Evolutionary conservation across 2,888 invertebrate species (phyloP).

Genomic region (Anoplius nigerrimus): DNA sequence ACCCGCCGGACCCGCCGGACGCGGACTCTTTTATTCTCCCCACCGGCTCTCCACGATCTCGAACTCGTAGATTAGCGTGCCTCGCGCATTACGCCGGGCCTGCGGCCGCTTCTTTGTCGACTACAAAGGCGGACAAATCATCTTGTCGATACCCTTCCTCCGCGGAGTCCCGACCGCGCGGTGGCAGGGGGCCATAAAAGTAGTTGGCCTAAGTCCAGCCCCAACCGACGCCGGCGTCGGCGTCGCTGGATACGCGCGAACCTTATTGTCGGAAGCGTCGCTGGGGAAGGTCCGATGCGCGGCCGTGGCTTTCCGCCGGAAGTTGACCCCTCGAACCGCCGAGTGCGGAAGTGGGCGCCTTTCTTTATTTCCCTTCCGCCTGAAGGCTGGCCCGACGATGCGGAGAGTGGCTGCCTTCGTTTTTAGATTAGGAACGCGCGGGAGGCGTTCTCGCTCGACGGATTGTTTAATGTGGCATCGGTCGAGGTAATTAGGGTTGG

Average conservation of each 20-base stretch:
- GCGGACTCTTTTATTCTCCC: too few relatives aligned
- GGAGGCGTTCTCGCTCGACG: too few relatives aligned
- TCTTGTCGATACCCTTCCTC: slow-evolving; percentile 43
- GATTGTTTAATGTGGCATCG: too few relatives aligned
- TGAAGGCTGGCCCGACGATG: too few relatives aligned
- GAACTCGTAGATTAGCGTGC: too few relatives aligned
- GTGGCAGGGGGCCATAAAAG: slow-evolving; percentile 45
- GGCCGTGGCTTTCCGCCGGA: slow-evolving; percentile 1
- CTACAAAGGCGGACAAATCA: slow-evolving; percentile 49
- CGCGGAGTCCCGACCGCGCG: slow-evolving; percentile 22
- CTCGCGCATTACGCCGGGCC: not conserved
- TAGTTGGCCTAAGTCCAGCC: slow-evolving; percentile 61
- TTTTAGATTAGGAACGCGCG: too few relatives aligned
- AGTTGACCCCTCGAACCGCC: slow-evolving; percentile 1
- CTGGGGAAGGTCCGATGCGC: slow-evolving; percentile 28
- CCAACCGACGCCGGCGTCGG: not conserved
- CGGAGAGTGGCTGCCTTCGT: too few relatives aligned
- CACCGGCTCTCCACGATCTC: too few relatives aligned
- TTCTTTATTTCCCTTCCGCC: too few relatives aligned
- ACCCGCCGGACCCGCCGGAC: too few relatives aligned
- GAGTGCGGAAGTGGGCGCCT: too few relatives aligned
- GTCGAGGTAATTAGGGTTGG: too few relatives aligned
- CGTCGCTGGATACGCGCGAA: slow-evolving; percentile 43
- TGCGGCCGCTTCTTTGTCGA: slow-evolving; percentile 3
- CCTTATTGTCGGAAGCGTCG: slow-evolving; percentile 50